Base-by-base conservation (phyloP, 2,797 vertebrate genomes). In the Podarcis siculus region DNA sequence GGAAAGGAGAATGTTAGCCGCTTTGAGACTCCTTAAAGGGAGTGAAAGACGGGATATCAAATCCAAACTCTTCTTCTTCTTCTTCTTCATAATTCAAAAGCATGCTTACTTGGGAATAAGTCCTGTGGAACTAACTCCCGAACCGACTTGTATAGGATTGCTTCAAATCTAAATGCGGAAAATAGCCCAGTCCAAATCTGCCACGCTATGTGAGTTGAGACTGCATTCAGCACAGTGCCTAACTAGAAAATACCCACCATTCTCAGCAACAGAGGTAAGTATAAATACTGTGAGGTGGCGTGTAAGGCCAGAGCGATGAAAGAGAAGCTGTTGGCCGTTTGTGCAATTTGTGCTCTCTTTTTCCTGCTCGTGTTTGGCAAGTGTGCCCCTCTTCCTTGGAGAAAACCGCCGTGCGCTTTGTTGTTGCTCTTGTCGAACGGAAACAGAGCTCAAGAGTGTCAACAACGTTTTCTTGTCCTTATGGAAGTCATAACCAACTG, bases 191-290 rank as follows among this genome's bases (percentile, higher is more conserved):
- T 73, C 61, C 37, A 39, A 39, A 58, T 39, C 32, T 12, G 23
- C 32, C 32, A 58, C 8, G 12, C 27, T 42, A 49, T 32, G 23
- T 19, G 10, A 69, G 15, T 45, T 32, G 27, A 42, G 61, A 42
- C 32, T 4, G 0, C 71, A 61, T 8, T 32, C 39, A 66, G 8
- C 25, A 49, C 9, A 39, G 64, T 88, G 27, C 77, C 85, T 45
- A 93, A 32, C n/a, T 89, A 92, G 83, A 83, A 83, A 90, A 64
- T 6, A 64, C 76, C 8, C 32, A 83, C 77, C 19, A 58, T 89
- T 94, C 79, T 84, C 27, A 92, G 45, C 13, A 35, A 35, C 75
- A 91, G 79, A 64, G 87, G 21, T 49, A 88, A 90, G 32, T 1
- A 21, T 58, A 69, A 82, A 49, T 8, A 35, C 79, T 89, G 86